Conservation (phyloP, 2,113 vertebrate genomes). For the Rallus limicola region DNA sequence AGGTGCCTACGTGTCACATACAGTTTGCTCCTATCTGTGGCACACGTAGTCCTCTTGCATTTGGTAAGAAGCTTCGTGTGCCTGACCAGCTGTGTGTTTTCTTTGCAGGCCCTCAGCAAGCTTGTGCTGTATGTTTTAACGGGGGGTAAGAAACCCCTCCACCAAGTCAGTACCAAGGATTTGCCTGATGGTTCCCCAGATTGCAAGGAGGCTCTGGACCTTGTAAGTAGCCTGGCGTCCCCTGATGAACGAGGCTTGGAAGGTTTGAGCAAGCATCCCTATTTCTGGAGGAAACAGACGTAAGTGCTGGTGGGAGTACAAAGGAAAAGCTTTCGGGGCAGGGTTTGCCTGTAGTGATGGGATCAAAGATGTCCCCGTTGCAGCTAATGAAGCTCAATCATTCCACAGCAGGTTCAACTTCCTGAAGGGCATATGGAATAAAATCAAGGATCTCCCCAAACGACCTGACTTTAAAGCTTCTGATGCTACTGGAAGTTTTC, state of each 20-base stretch:
- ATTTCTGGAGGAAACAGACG: constrained; percentile 71
- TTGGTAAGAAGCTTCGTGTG: neutral
- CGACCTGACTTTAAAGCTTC: accelerated
- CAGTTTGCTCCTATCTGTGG: neutral
- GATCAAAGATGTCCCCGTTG: neutral
- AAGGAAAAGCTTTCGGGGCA: neutral
- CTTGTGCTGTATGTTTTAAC: constrained; percentile 63
- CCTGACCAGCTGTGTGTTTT: neutral
- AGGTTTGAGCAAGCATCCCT: constrained; percentile 69
- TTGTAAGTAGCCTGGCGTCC: neutral
- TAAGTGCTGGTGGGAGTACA: constrained; percentile 33
- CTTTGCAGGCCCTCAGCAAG: constrained; percentile 62
- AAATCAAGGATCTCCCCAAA: accelerated
- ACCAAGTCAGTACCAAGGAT: neutral
- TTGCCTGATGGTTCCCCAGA: neutral
- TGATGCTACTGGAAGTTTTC: neutral
- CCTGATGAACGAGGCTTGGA: neutral
- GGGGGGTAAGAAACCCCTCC: constrained; percentile 12
- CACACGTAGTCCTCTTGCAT: neutral
- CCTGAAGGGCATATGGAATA: constrained; percentile 70
- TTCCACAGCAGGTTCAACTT: constrained; percentile 65
- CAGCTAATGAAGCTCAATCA: neutral
- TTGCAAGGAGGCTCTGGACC: constrained; percentile 34
- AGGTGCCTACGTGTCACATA: accelerated
- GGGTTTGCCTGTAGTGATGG: neutral